phyloP scores from a whole-genome alignment of 1,140 invertebrate species.

The Cotesia typhae region DNA sequence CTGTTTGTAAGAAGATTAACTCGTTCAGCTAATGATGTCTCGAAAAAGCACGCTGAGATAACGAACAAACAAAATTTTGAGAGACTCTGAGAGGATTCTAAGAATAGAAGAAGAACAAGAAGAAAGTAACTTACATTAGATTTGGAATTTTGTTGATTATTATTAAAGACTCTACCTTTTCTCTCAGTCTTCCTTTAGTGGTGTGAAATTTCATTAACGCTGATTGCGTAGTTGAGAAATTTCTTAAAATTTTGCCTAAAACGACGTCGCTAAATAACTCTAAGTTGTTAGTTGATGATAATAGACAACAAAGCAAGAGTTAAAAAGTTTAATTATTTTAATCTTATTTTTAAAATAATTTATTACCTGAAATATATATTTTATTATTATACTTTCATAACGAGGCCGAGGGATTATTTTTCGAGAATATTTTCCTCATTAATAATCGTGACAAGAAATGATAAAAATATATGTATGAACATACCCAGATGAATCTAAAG shows the following conservation, averaged over 20 bases:
- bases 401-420: neutral
- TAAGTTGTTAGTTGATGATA: neutral
- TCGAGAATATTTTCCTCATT: neutral
- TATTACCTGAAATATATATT: neutral
- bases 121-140: conserved; percentile 14
- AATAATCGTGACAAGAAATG: conserved; percentile 20
- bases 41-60: conserved; percentile 1
- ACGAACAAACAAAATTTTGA: neutral
- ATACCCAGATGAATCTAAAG: neutral
- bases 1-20: neutral
- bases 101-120: neutral
- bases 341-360: too few relatives aligned
- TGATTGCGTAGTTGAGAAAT: conserved; percentile 37
- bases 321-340: neutral
- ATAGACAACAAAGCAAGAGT: neutral
- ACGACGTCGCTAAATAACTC: neutral
- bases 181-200: conserved; percentile 15
- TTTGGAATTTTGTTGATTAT: conserved; percentile 35
- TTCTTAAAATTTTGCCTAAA: conserved; percentile 24
- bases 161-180: conserved; percentile 22
- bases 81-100: neutral
- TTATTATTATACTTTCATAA: neutral
- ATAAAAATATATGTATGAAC: neutral
- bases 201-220: conserved; percentile 37
- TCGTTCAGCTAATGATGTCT: neutral